phyloP scores from a whole-genome alignment of 2,113 vertebrate genomes.

The Anhinga anhinga region DNA sequence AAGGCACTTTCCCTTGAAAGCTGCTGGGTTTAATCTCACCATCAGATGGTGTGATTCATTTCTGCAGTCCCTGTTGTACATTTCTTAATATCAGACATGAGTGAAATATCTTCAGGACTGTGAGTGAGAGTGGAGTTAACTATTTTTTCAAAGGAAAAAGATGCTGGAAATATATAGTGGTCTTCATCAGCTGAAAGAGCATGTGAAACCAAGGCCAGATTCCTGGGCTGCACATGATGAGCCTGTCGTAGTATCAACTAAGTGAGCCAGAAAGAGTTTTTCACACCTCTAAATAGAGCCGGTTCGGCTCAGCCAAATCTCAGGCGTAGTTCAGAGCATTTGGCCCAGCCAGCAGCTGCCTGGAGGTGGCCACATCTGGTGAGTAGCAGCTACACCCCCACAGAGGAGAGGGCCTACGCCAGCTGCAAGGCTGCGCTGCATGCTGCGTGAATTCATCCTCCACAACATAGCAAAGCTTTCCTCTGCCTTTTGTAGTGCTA shows the following conservation, averaged over 20 bases:
- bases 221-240: not conserved
- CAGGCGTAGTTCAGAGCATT: not conserved
- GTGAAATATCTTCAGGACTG: constrained; percentile 41
- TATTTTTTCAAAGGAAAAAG: constrained; percentile 27
- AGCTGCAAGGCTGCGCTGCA: not conserved
- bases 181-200: not conserved
- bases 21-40: constrained; percentile 41
- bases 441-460: not conserved
- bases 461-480: not conserved
- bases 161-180: not conserved
- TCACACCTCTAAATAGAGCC: not conserved
- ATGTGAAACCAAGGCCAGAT: not conserved
- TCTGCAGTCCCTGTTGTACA: not conserved
- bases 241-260: fast-evolving
- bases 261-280: not conserved
- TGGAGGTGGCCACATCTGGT: not conserved
- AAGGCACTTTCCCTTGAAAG: not conserved
- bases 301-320: not conserved
- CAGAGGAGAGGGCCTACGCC: not conserved
- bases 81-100: constrained; percentile 45
- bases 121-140: not conserved
- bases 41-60: constrained; percentile 18
- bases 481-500: not conserved
- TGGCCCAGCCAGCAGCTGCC: not conserved
- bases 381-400: not conserved